Evolutionary conservation across 2,113 vertebrate genomes (phyloP).

Genomic region (Columbina picui): DNA sequence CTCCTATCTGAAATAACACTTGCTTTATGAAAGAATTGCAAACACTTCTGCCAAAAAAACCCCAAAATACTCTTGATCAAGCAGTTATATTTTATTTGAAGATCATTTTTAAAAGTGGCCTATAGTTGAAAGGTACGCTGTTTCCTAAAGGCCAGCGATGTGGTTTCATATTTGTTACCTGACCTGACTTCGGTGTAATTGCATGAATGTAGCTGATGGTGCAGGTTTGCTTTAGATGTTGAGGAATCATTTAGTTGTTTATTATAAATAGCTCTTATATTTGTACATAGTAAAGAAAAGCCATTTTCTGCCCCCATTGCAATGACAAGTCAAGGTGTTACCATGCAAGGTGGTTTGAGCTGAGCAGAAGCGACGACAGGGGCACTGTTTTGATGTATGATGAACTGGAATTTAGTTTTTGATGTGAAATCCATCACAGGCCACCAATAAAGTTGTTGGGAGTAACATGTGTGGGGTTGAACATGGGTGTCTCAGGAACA

Average conservation of each 20-base stretch:
- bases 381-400: neutral
- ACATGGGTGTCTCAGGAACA: rapidly evolving
- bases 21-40: constrained; percentile 9
- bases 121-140: rapidly evolving
- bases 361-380: neutral
- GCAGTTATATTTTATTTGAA: neutral
- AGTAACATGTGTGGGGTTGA: neutral
- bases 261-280: neutral
- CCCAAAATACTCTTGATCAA: neutral
- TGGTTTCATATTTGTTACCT: neutral
- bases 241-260: neutral
- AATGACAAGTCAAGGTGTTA: too few relatives aligned
- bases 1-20: constrained; percentile 3
- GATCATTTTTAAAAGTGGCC: neutral
- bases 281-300: neutral
- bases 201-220: rapidly evolving
- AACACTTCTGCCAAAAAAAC: neutral
- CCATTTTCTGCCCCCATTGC: neutral
- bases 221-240: neutral
- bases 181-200: neutral
- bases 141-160: rapidly evolving
- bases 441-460: neutral
- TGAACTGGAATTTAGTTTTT: neutral
- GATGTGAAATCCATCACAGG: neutral
- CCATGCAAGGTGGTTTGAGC: rapidly evolving